These are phyloP conservation scores for Didymodactylos carnosus DNA, from an alignment of 2,888 invertebrate species.

Conservation along the genomic window DNA sequence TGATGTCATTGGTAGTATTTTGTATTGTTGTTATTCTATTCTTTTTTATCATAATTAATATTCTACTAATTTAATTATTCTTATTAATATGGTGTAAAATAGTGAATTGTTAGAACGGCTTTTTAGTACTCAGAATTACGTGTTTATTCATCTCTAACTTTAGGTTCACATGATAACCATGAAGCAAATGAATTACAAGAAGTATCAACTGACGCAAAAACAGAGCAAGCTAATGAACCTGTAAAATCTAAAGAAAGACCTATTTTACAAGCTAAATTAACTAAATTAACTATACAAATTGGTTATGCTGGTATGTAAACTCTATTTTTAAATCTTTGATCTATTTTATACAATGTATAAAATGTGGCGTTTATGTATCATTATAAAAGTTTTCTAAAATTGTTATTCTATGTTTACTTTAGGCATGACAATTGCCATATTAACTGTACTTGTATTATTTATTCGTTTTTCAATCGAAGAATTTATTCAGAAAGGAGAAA, in stretches of 20 bases:
- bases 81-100: no score
- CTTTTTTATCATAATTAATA: no score
- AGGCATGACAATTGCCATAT: conserved; percentile 59
- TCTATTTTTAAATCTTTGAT: not conserved
- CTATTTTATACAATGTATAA: no score
- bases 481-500: conserved; percentile 45
- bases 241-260: not conserved
- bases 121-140: no score
- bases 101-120: no score
- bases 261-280: conserved; percentile 90
- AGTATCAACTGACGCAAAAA: not conserved
- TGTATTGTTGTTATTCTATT: no score
- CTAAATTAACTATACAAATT: conserved; percentile 94
- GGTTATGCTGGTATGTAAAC: conserved; percentile 76
- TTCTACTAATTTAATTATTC: no score
- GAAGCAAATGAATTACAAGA: not conserved
- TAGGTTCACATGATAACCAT: not conserved
- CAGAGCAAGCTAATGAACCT: not conserved
- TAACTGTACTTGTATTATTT: conserved; percentile 85
- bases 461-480: conserved; percentile 77
- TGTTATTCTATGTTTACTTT: no score
- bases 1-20: no score
- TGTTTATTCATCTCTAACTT: no score
- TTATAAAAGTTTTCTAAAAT: no score
- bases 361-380: no score